Base-by-base conservation (phyloP, 2,888 invertebrate species). In the Apotomis capreana region DNA sequence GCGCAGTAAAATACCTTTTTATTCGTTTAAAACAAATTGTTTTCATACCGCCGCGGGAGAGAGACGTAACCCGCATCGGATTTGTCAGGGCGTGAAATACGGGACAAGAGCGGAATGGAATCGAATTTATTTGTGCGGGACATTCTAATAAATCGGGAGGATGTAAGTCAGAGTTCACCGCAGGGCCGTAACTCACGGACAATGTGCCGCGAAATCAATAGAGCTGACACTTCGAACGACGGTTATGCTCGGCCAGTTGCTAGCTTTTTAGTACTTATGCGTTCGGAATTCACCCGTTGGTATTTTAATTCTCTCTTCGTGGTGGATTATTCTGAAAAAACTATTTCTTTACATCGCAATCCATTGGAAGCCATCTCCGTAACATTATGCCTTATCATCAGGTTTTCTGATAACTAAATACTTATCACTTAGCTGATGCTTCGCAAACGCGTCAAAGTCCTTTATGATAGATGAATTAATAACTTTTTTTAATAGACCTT, bases 181-280 rank as follows among this genome's bases (percentile, higher is more conserved):
- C 90, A 87, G 84, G 75, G 80, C 84, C 85, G 87, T 92, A 91
- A 90, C 85, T 92, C 89, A 88, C 82, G 80, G 76, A 83, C 91
- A 90, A 92, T 92, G 92, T 88, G 82, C 89, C 91, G 90, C 89
- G 91, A 92, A 92, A 92, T 92, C 91, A 90, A 92, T 90, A 91
- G 86, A 88, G 82, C 84, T 84, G 85, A 84, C 84, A 84, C 79
- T 81, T 58, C 70, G 76, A 73, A 75, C 74, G 36, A 46, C 63
- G 64, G 10, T 40, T 40, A 40, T 40, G 40, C 6, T 40, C 40
- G 54, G 44, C 52, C 63, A 63, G 54, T 54, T 55, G 64, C 46
- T 26, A 26, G 26, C 55, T 65, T 65, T 64, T 65, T 65, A 44
- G 65, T 46, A 26, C 26, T 26, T 26, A n/a, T 65, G 10, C 46